These are phyloP conservation scores for Prosopocoilus inquinatus DNA, from an alignment of 2,888 invertebrate genomes.

Conservation along the genomic window DNA sequence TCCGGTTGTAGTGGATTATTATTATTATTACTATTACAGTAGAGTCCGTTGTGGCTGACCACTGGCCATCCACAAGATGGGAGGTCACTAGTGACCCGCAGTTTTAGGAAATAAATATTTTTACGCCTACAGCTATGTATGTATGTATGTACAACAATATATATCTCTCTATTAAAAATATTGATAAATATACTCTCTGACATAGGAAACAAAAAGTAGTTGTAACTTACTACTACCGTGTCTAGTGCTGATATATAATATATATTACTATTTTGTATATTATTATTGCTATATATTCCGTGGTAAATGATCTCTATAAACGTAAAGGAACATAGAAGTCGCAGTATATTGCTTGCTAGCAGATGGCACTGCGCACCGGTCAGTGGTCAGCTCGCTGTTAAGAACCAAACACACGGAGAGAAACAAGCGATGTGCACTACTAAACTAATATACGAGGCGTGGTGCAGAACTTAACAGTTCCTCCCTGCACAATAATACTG, in stretches of 20 bases:
- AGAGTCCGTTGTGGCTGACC: conserved; percentile 25
- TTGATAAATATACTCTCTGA: conserved; percentile 62
- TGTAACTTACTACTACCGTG: conserved; percentile 57
- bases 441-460: conserved; percentile 24
- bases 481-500: conserved; percentile 48
- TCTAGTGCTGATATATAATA: conserved; percentile 45
- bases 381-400: conserved; percentile 35
- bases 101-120: conserved; percentile 15
- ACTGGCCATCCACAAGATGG: conserved; percentile 24
- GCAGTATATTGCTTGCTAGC: conserved; percentile 38
- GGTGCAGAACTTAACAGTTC: conserved; percentile 25
- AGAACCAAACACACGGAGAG: conserved; percentile 19
- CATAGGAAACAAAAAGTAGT: conserved; percentile 63
- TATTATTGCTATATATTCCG: conserved; percentile 50
- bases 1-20: conserved; percentile 34
- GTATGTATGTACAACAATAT: conserved; percentile 47
- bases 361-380: conserved; percentile 38
- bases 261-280: conserved; percentile 32
- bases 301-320: conserved; percentile 40
- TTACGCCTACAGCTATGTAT: conserved; percentile 11
- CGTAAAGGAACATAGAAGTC: conserved; percentile 44
- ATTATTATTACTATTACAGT: not conserved
- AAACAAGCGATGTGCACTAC: conserved; percentile 27
- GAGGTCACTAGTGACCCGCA: conserved; percentile 1
- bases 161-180: conserved; percentile 54